These are phyloP conservation scores for Cryptotermes secundus DNA, from an alignment of 1,140 invertebrate genomes.

Conservation along the genomic window DNA sequence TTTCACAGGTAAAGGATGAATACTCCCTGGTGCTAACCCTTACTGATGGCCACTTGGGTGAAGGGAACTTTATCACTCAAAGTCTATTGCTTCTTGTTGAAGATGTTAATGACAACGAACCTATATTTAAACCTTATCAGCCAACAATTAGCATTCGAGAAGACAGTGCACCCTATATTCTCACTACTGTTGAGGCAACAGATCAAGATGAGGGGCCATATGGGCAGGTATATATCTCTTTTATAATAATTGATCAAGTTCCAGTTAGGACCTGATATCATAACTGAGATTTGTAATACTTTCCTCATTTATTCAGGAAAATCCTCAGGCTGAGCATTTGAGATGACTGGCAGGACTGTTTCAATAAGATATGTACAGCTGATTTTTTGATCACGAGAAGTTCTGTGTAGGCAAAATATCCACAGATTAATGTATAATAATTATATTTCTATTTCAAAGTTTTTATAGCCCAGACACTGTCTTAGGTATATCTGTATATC, in stretches of 20 bases:
- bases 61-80: conserved; percentile 87
- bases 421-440: too few relatives aligned
- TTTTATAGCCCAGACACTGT: too few relatives aligned
- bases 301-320: too few relatives aligned
- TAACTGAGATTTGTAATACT: too few relatives aligned
- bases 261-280: too few relatives aligned
- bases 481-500: not conserved
- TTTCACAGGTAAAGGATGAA: conserved; percentile 71
- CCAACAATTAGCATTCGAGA: conserved; percentile 77
- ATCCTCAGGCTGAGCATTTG: too few relatives aligned
- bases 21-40: conserved; percentile 85
- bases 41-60: conserved; percentile 82
- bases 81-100: conserved; percentile 84
- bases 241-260: not conserved
- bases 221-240: conserved; percentile 69
- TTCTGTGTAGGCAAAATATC: too few relatives aligned
- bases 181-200: conserved; percentile 81
- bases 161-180: conserved; percentile 68
- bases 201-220: conserved; percentile 89
- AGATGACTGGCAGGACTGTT: too few relatives aligned
- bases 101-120: conserved; percentile 89
- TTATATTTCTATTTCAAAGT: too few relatives aligned
- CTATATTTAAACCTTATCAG: conserved; percentile 82
- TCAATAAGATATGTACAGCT: too few relatives aligned
- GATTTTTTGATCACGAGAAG: too few relatives aligned